Base-by-base conservation (phyloP, 2,888 invertebrate species). In the Prosapia bicincta region DNA sequence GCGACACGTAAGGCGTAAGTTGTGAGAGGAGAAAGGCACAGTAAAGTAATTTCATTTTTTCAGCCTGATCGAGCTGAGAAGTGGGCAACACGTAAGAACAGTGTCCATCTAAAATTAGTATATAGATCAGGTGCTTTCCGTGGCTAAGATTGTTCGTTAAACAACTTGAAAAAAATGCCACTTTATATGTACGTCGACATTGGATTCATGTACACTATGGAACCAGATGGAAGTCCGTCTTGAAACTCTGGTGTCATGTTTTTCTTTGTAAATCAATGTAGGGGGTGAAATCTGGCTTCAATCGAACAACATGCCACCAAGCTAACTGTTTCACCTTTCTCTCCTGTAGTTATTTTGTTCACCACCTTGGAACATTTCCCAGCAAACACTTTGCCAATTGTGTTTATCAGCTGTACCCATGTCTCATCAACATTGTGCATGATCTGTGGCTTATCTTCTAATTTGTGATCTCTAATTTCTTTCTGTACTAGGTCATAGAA, bases 241-340 rank as follows among this genome's bases (percentile, higher is more conserved):
- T 72, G 3, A 26, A 65, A 72, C n/a, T 72, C 72, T 3, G 66
- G 5, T 32, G 25, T 72, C 20, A 65, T 25, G 26, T 71, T 71
- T 71, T n/a, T 65, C 71, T 71, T 71, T 71, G 6, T 24, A 71
- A 20, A 69, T 26, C 1, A 69, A 13, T 38, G 23, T 7, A 13
- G 71, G 71, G 32, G 71, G 71, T 24, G 23, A 32, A 70, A 70
- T 38, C 71, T 6, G 1, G 38, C 71, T 38, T 70, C 72, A 6
- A 26, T 66, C 26, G 66, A 72, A 23, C 72, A 72, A 24, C 72
- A 72, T 0, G 66, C 66, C 65, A 72, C 32, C 66, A 72, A 2
- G 26, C 66, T 66, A 2, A 72, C 66, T n/a, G 72, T 72, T 30
- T 72, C 72, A 13, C 66, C 72, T n/a, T 72, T 72, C 28, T 72